Evolutionary conservation across 2,113 vertebrate genomes (phyloP).

Genomic region (Pelecanus crispus): DNA sequence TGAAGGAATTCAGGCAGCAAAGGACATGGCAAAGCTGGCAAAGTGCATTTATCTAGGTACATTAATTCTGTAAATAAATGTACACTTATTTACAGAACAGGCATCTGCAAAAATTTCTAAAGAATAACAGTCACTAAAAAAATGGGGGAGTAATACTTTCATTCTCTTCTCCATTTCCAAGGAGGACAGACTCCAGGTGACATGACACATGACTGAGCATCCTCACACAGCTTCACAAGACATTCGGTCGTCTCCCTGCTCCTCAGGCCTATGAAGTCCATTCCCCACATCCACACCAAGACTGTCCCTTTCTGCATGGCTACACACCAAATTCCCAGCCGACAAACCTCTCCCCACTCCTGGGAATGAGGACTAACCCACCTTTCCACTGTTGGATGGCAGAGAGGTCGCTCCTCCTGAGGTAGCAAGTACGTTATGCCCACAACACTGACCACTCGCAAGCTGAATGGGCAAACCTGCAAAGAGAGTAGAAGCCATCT

Average conservation of each 20-base stretch:
- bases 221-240: background rate
- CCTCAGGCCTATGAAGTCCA: background rate
- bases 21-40: background rate
- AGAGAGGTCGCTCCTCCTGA: slow-evolving; percentile 93
- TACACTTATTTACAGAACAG: background rate
- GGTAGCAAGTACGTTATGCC: slow-evolving; percentile 97
- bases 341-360: background rate
- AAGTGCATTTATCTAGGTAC: background rate
- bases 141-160: background rate
- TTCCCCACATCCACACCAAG: background rate
- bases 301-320: background rate
- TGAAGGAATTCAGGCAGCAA: background rate
- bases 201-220: background rate
- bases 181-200: background rate
- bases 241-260: background rate
- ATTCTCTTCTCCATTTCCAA: background rate
- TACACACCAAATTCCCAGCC: background rate
- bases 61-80: background rate
- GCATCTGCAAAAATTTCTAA: background rate
- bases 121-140: background rate
- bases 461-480: slow-evolving; percentile 93
- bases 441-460: slow-evolving; percentile 94
- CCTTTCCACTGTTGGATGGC: slow-evolving; percentile 95
- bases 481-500: background rate
- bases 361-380: slow-evolving; percentile 18